phyloP scores from a whole-genome alignment of 1,140 invertebrate genomes.

The Heliconius congener region DNA sequence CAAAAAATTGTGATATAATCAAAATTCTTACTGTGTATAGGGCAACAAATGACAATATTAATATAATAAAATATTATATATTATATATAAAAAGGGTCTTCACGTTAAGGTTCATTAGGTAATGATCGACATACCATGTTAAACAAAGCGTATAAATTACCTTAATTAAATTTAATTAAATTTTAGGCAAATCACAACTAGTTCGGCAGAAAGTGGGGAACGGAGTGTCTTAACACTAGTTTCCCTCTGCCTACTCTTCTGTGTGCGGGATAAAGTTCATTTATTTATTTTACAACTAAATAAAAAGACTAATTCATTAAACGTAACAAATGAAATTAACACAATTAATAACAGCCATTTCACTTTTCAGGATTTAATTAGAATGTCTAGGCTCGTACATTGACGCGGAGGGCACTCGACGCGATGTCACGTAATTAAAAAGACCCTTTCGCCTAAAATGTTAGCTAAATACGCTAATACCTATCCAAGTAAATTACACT shows the following conservation, averaged over 20 bases:
- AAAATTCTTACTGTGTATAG: neutral
- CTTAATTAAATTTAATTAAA: no score
- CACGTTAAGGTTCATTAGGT: neutral
- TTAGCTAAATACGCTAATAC: conserved; percentile 8
- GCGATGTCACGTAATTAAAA: conserved; percentile 28
- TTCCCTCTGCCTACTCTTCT: no score
- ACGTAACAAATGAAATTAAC: conserved; percentile 15
- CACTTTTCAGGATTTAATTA: conserved; percentile 27
- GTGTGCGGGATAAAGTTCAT: no score
- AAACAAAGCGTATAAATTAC: neutral
- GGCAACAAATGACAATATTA: neutral
- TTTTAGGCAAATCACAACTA: neutral
- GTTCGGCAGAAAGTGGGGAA: no score
- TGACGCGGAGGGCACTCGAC: conserved; percentile 14
- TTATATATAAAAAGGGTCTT: conserved; percentile 1
- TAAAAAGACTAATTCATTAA: neutral
- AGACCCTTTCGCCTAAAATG: conserved; percentile 25
- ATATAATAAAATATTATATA: neutral
- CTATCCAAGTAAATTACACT: conserved; percentile 1
- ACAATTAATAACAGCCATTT: conserved; percentile 11
- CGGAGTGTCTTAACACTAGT: no score
- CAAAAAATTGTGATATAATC: neutral
- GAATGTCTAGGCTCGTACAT: conserved; percentile 12
- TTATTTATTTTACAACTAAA: neutral
- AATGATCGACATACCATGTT: neutral